Base-by-base conservation (phyloP, 1,140 invertebrate species). In the Musca vetustissima region DNA sequence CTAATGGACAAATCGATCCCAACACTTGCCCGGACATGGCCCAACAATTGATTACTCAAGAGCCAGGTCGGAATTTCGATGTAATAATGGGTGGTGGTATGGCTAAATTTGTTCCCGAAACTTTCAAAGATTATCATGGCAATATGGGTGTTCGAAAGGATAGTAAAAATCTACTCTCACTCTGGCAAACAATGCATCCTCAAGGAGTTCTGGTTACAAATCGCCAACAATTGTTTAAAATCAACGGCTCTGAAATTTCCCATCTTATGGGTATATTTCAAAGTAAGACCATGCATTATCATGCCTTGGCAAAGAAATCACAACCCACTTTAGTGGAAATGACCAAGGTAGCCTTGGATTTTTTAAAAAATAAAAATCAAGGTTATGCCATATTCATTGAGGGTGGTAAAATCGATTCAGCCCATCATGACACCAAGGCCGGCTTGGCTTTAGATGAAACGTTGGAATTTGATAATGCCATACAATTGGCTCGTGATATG, bases 251-350 rank as follows among this genome's bases (percentile, higher is more conserved):
- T 0, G 66, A 72, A 0, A 69, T 75, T 7, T 75, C 22, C 1
- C 49, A 64, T 17, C 76, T 72, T 69, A 82, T 88, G 8, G 86
- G 87, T 3, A 74, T 87, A 0, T 88, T 88, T 66, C 78, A 85
- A 14, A 77, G 78, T 7, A 75, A 82, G 15, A 77, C 86, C 66
- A 85, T 86, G 83, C 76, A 84, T 8, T 87, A 86, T 66, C 80
- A 87, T 74, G 72, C 86, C 32, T 67, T 84, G 74, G 85, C 22
- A 76, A 90, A 88, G 74, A 83, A 83, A 70, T 87, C 75, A 25
- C 43, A 36, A 77, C 92, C 92, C 1, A 90, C 91, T 0, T 79
- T 95, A 1, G 84, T 84, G 1, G 90, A 93, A 77, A 93, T 95
- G 91, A 91, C 90, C 0, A 83, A 86, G 73, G 87, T 87, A 53